Percentiles rank a stretch among this genome's conserved stretches.
These are phyloP conservation scores for Macrochelys suwanniensis DNA, from an alignment of 2,797 vertebrate genomes.

Conservation along the genomic window DNA sequence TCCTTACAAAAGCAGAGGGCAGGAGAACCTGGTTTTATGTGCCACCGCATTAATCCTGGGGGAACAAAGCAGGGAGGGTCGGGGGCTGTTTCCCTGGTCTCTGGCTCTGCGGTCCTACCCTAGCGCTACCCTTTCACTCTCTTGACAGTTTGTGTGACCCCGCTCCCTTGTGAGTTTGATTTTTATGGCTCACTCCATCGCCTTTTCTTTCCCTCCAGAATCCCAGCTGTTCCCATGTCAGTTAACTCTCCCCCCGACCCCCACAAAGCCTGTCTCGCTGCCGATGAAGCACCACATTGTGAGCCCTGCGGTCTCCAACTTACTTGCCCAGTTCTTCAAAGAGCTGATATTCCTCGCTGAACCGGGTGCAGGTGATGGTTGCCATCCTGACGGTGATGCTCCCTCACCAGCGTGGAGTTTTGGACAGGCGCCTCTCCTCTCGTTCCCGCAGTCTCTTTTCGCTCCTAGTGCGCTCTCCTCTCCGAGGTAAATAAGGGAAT, in stretches of 20 bases:
- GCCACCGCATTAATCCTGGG: not conserved
- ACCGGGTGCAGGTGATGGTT: conserved; percentile 98
- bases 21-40: not conserved
- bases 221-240: not conserved
- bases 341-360: conserved; percentile 98
- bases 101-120: not conserved
- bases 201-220: not conserved
- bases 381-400: conserved; percentile 88
- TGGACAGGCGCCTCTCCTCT: conserved; percentile 66
- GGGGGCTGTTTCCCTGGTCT: not conserved
- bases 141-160: not conserved
- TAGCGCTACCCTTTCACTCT: not conserved
- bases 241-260: not conserved
- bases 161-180: fast-evolving
- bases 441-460: conserved; percentile 62
- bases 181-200: not conserved
- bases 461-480: conserved; percentile 76
- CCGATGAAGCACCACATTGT: not conserved
- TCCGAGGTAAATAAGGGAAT: conserved; percentile 82
- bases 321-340: conserved; percentile 99
- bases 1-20: not conserved
- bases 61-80: not conserved
- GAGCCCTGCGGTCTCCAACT: conserved; percentile 80
- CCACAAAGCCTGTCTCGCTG: not conserved
- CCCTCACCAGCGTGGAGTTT: conserved; percentile 68